Percentiles rank a stretch among this genome's conserved stretches.
Evolutionary conservation across 1,140 invertebrate species (phyloP).

Genomic region (Elymnias hypermnestra): DNA sequence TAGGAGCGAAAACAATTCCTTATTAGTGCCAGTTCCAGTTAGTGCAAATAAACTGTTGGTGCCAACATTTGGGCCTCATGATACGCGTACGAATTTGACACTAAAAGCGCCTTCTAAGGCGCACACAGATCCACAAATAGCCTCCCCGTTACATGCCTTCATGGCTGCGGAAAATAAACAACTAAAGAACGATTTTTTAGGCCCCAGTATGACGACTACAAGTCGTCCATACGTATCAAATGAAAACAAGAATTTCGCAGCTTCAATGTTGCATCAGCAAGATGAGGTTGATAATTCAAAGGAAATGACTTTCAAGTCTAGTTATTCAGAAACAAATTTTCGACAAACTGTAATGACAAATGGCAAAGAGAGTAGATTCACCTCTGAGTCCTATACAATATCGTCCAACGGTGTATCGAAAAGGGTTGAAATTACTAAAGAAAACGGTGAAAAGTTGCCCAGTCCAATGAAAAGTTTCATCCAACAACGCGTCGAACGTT

Average conservation of each 20-base stretch:
- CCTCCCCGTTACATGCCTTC: slow-evolving; percentile 55
- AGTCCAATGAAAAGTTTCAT: slow-evolving; percentile 87
- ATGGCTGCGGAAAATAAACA: slow-evolving; percentile 70
- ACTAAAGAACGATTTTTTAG: slow-evolving; percentile 65
- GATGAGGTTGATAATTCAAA: slow-evolving; percentile 63
- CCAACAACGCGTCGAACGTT: slow-evolving; percentile 89
- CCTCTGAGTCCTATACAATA: slow-evolving; percentile 67
- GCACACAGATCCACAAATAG: slow-evolving; percentile 63
- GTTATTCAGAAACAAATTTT: slow-evolving; percentile 72
- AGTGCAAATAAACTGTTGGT: slow-evolving; percentile 68
- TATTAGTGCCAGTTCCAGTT: slow-evolving; percentile 72
- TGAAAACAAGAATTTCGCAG: slow-evolving; percentile 60
- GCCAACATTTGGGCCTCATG: slow-evolving; percentile 64
- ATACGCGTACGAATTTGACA: slow-evolving; percentile 66
- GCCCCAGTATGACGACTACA: slow-evolving; percentile 59
- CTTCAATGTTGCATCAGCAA: slow-evolving; percentile 59
- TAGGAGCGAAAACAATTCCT: slow-evolving; percentile 76
- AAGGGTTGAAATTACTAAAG: slow-evolving; percentile 63
- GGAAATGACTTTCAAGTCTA: slow-evolving; percentile 64
- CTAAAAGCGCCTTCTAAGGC: slow-evolving; percentile 68
- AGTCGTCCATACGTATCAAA: slow-evolving; percentile 54
- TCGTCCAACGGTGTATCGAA: slow-evolving; percentile 63
- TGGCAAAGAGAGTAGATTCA: slow-evolving; percentile 50
- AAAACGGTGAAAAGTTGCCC: slow-evolving; percentile 64
- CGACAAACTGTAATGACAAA: slow-evolving; percentile 55